Evolutionary conservation across 2,888 invertebrate genomes (phyloP).

Genomic region (Operophtera brumata): DNA sequence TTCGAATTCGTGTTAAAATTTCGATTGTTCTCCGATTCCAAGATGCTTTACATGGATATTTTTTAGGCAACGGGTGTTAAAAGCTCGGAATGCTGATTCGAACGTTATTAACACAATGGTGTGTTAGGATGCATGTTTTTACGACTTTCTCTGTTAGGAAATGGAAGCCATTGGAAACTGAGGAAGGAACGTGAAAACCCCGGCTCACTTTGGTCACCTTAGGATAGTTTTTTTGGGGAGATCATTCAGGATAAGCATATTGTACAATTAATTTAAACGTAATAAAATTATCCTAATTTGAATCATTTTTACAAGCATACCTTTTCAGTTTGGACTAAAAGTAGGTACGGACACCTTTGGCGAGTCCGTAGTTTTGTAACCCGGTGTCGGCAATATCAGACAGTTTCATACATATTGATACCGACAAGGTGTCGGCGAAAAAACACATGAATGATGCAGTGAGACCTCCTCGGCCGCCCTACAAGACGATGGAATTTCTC

Average conservation of each 20-base stretch:
- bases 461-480: constrained; percentile 67
- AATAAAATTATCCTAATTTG: constrained; percentile 1
- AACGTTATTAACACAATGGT: constrained; percentile 39
- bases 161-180: constrained; percentile 15
- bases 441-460: constrained; percentile 78
- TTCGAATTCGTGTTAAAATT: constrained; percentile 54
- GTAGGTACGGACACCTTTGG: constrained; percentile 15
- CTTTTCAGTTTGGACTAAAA: constrained; percentile 7
- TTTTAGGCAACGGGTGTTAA: constrained; percentile 58
- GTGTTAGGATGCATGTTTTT: constrained; percentile 32
- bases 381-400: constrained; percentile 62
- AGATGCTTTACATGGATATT: constrained; percentile 47
- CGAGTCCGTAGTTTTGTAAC: constrained; percentile 7
- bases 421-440: constrained; percentile 73
- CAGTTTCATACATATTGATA: constrained; percentile 72
- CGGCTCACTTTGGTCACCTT: not conserved
- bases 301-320: constrained; percentile 4
- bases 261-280: not conserved
- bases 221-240: not conserved
- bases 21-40: constrained; percentile 69
- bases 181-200: constrained; percentile 4
- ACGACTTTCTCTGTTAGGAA: constrained; percentile 27
- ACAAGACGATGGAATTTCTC: constrained; percentile 74
- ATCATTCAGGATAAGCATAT: not conserved
- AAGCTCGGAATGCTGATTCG: constrained; percentile 57